A percentile compares a stretch with the other conserved stretches of the same genome.
These are phyloP conservation scores for Tangachromis dhanisi DNA, from an alignment of 2,113 vertebrate genomes.

Conservation along the genomic window DNA sequence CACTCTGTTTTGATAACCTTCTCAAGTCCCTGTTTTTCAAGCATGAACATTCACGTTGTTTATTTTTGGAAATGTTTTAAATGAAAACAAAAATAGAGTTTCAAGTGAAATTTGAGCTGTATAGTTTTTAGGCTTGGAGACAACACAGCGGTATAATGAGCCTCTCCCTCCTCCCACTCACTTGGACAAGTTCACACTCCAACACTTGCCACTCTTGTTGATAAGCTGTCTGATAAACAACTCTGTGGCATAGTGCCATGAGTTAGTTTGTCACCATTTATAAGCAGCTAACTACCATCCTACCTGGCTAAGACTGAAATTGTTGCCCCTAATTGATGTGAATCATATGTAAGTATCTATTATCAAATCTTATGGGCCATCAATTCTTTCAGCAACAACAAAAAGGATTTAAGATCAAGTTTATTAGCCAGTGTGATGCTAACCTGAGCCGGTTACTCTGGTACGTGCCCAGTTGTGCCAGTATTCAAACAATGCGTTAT, in stretches of 20 bases:
- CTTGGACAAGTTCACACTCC: constrained; percentile 5
- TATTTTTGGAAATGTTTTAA: constrained; percentile 39
- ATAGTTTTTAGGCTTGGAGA: background rate
- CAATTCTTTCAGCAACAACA: background rate
- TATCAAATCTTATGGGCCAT: background rate
- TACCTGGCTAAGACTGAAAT: background rate
- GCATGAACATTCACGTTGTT: constrained; percentile 8
- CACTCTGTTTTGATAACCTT: constrained; percentile 24
- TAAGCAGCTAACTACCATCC: background rate
- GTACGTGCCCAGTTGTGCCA: background rate
- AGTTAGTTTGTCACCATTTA: background rate
- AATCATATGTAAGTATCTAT: background rate
- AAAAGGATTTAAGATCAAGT: background rate
- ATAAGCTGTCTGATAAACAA: constrained; percentile 41
- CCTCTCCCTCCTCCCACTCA: background rate
- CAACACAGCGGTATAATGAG: background rate
- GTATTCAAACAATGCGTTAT: background rate
- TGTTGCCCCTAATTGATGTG: background rate
- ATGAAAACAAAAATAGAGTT: constrained; percentile 9
- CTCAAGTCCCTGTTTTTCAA: constrained; percentile 11
- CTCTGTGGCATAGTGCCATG: constrained; percentile 4
- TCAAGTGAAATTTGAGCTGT: background rate
- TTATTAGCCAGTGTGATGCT: background rate
- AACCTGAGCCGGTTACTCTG: background rate
- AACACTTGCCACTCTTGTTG: constrained; percentile 19